Evolutionary conservation across 2,113 vertebrate genomes (phyloP).

Genomic region (Dipodomys ordii): DNA sequence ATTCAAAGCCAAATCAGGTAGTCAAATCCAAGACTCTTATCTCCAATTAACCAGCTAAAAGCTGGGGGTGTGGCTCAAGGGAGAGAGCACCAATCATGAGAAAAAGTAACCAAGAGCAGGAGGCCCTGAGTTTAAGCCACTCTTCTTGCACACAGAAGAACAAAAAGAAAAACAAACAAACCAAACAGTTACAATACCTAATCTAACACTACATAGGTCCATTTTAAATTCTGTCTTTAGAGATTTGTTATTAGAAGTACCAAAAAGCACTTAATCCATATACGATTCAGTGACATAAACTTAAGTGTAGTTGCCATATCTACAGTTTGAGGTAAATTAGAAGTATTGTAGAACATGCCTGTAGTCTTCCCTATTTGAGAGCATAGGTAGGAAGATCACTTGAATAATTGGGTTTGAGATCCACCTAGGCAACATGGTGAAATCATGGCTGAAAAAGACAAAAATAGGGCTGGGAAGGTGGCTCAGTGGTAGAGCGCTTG

Average conservation of each 20-base stretch:
- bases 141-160: no score
- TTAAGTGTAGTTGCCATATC: not conserved
- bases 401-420: not conserved
- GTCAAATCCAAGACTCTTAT: no score
- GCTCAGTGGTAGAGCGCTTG: no score
- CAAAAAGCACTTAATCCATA: not conserved
- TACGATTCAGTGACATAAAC: not conserved
- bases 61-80: no score
- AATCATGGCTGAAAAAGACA: not conserved
- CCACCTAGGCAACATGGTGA: not conserved
- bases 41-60: no score
- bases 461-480: no score
- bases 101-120: no score
- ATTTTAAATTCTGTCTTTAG: constrained; percentile 7
- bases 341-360: not conserved
- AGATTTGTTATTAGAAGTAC: not conserved
- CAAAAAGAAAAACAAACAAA: not conserved
- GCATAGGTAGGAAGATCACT: not conserved
- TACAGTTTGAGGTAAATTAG: not conserved
- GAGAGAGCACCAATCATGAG: no score
- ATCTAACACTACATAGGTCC: not conserved
- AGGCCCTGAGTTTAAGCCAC: no score
- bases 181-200: not conserved
- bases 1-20: no score
- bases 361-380: not conserved